Conservation (phyloP, 2,113 vertebrate genomes). For the Calonectris borealis region DNA sequence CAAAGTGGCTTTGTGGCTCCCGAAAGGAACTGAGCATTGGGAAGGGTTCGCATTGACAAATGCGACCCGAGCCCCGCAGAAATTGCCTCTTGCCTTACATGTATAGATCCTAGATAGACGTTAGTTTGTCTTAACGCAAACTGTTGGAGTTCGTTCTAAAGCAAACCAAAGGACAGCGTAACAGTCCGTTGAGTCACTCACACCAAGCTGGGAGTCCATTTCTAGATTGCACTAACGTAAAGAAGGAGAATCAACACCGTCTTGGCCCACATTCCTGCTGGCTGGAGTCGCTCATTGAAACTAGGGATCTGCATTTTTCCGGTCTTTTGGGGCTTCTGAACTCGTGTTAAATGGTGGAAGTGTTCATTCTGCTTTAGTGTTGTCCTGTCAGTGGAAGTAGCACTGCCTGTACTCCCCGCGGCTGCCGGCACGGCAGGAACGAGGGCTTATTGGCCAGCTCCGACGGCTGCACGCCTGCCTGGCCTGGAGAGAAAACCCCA, state of each 20-base stretch:
- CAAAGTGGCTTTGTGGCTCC: slow-evolving; percentile 57
- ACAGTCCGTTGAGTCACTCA: slow-evolving; percentile 1
- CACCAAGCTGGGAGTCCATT: slow-evolving; percentile 38
- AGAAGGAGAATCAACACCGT: slow-evolving; percentile 38
- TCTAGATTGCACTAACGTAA: slow-evolving; percentile 86
- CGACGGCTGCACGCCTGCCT: neutral
- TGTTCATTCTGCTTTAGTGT: neutral
- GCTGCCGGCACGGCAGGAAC: neutral
- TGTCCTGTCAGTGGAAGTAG: neutral
- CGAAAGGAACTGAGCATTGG: slow-evolving; percentile 49
- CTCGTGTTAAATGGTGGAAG: neutral
- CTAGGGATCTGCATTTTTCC: slow-evolving; percentile 4
- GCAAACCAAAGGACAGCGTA: slow-evolving; percentile 80
- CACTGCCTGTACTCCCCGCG: neutral
- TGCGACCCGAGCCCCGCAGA: slow-evolving; percentile 59
- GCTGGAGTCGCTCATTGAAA: slow-evolving; percentile 46
- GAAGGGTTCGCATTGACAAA: neutral
- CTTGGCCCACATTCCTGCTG: slow-evolving; percentile 61
- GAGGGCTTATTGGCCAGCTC: neutral
- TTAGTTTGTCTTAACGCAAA: slow-evolving; percentile 60
- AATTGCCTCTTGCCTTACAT: slow-evolving; percentile 82
- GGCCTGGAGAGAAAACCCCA: neutral
- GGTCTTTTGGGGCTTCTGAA: neutral
- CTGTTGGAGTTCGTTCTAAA: slow-evolving; percentile 65
- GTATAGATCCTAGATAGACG: slow-evolving; percentile 69